Evolutionary conservation across 2,888 invertebrate species (phyloP), one percentile per base, ranked within the genome.

Genomic region (Balanococcus diminutus): DNA sequence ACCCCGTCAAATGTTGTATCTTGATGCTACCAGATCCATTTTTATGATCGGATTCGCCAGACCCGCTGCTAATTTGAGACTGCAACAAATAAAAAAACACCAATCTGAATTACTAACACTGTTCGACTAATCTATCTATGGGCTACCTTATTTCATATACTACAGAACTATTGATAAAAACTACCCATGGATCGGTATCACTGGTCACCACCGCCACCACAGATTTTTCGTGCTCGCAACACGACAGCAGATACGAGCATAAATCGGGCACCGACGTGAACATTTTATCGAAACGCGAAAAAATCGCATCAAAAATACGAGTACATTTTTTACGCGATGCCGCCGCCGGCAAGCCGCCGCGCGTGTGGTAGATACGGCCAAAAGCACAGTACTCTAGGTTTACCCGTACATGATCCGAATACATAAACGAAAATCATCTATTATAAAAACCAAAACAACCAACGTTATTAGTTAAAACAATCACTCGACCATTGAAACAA

Each of bases 1-100:
- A 88, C 31, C 46, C 81, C 14, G 86, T 86, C 67, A 86, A 61
- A 42, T 86, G 86, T 82, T 86, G 86, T 22, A 86, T 86, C 61
- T 56, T 81, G 36, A 86, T 86, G 36, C 86, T 42, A 39, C 82
- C 81, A 19, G 81, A 56, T 82, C 72, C 82, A 82, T 32, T 61
- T 61, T 39, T 81, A 36, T 36, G 36, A 46, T 86, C 86, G 42
- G 42, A 42, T 22, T 86, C 86, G 32, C 39, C 42, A 25, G 81
- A 82, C 61, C 86, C 82, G 72, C 39, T 82, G 61, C 86, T 82
- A 67, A 86, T 86, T 82, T 86, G 86, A 11, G 67, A 85, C 75
- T 51, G 25, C 19, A 67, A 28, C 32, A 72, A 11, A 39, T 25
- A 28, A 16, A 61, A 61, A 46, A 36, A 83, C 22, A 39, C 2